Percentiles rank a stretch among this genome's conserved stretches.
These are phyloP conservation scores for Notarius lentiginosus DNA, from an alignment of 2,113 vertebrate genomes.

Conservation along the genomic window DNA sequence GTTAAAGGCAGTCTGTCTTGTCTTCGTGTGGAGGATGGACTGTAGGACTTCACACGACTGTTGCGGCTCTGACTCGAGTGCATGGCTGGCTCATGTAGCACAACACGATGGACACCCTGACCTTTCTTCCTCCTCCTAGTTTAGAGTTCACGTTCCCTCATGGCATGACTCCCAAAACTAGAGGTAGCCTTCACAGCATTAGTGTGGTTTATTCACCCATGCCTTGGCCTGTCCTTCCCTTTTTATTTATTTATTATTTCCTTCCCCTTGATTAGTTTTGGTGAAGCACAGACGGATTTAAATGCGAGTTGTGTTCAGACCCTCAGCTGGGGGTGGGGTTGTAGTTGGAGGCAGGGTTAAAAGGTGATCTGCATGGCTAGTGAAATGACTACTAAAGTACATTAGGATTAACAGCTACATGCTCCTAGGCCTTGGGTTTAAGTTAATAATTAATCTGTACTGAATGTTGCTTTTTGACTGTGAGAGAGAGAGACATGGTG, in stretches of 20 bases:
- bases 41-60: conserved; percentile 49
- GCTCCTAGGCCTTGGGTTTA: conserved; percentile 54
- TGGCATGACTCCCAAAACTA: background rate
- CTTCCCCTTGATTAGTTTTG: background rate
- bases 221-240: background rate
- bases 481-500: conserved; percentile 46
- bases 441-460: conserved; percentile 55
- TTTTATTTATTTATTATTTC: background rate
- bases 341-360: conserved; percentile 7
- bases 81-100: conserved; percentile 75
- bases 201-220: conserved; percentile 3
- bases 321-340: background rate
- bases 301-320: background rate
- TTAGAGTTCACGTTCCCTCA: background rate
- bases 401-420: conserved; percentile 53
- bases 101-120: conserved; percentile 40
- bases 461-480: conserved; percentile 56
- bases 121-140: background rate
- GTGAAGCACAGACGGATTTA: background rate
- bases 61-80: conserved; percentile 58
- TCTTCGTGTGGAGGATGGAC: background rate
- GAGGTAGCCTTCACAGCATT: conserved; percentile 23
- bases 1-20: conserved; percentile 17
- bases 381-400: conserved; percentile 53
- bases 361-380: conserved; percentile 54